Evolutionary conservation across 2,113 vertebrate species (phyloP).

Genomic region (Clinocottus analis): DNA sequence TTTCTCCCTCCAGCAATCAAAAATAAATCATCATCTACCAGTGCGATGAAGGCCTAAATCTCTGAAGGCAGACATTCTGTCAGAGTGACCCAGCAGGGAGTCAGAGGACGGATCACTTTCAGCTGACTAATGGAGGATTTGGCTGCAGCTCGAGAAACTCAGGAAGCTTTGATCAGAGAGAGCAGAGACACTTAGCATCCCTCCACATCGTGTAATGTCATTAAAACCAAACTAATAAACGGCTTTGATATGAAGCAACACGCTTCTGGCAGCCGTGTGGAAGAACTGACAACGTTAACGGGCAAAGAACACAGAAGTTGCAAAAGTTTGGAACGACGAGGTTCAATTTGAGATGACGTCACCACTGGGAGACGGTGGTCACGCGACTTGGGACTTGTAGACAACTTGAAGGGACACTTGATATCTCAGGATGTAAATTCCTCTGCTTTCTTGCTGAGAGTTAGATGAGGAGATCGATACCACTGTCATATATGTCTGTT

Average conservation of each 20-base stretch:
- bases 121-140: constrained; percentile 51
- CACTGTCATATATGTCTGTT: no score
- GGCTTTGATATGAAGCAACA: background rate
- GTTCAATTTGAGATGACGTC: no score
- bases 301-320: no score
- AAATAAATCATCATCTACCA: background rate
- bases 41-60: background rate
- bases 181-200: constrained; percentile 6
- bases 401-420: background rate
- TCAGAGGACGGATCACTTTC: constrained; percentile 16
- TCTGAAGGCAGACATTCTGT: constrained; percentile 13
- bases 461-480: background rate
- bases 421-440: background rate
- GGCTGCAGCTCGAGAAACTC: constrained; percentile 31
- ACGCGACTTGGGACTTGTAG: no score
- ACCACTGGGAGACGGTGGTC: no score
- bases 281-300: no score
- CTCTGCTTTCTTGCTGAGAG: background rate
- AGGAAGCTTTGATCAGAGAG: constrained; percentile 17
- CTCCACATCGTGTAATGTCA: background rate
- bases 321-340: no score
- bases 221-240: constrained; percentile 12
- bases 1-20: background rate
- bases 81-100: constrained; percentile 20
- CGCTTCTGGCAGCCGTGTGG: background rate